phyloP scores from a whole-genome alignment of 2,113 vertebrate genomes.

The Egretta garzetta region DNA sequence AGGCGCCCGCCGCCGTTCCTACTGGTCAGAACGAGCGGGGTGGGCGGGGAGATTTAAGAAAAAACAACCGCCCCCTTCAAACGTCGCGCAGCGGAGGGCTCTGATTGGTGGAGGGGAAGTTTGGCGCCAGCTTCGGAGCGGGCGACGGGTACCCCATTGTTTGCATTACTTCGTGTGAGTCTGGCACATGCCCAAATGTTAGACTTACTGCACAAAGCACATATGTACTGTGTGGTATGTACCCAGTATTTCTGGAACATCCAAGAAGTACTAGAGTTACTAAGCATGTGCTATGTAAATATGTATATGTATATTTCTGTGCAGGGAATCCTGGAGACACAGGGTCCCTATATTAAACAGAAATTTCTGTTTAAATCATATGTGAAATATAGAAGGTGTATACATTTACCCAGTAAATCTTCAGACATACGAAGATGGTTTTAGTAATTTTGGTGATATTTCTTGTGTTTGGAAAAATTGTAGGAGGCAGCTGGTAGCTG shows the following conservation, averaged over 20 bases:
- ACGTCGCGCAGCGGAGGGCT: not conserved
- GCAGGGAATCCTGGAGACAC: not conserved
- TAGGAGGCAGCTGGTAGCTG: not conserved
- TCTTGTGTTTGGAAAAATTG: not conserved
- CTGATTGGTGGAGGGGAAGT: not conserved
- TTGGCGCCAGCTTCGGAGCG: conserved; percentile 32
- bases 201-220: not conserved
- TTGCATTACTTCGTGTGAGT: not conserved
- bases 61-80: not conserved
- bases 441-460: not conserved
- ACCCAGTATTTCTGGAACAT: not conserved
- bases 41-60: not conserved
- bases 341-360: not conserved
- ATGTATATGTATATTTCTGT: not conserved
- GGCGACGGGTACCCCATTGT: not conserved
- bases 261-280: not conserved
- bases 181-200: not conserved
- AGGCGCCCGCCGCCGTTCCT: not conserved
- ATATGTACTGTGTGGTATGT: not conserved
- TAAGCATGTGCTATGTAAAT: not conserved
- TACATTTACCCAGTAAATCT: not conserved
- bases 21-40: not conserved
- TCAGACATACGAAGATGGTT: not conserved
- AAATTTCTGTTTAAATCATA: not conserved
- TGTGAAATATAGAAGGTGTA: not conserved